Evolutionary conservation across 2,113 vertebrate genomes (phyloP).

Genomic region (Balaeniceps rex): DNA sequence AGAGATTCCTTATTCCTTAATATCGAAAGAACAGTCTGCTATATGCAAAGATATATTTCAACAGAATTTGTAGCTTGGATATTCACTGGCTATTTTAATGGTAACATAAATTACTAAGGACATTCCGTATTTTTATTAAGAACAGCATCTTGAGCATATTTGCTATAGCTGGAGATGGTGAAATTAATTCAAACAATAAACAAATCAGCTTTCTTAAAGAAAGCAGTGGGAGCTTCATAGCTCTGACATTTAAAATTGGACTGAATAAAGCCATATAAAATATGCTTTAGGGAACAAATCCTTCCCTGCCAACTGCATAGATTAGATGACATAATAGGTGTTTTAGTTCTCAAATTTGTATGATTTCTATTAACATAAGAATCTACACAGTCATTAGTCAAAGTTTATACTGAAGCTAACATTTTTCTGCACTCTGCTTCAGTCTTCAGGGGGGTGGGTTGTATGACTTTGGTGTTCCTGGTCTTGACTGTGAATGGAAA

Average conservation of each 20-base stretch:
- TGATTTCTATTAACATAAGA: not conserved
- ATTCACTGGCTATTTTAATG: not conserved
- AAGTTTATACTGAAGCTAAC: not conserved
- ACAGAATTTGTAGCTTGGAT: not conserved
- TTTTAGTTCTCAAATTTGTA: not conserved
- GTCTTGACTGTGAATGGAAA: not conserved
- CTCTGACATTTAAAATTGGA: not conserved
- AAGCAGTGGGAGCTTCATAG: not conserved
- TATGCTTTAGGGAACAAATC: not conserved
- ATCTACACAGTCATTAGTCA: not conserved
- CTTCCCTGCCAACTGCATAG: not conserved
- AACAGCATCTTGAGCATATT: not conserved
- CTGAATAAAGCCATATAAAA: not conserved
- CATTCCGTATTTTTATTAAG: slow-evolving; percentile 5
- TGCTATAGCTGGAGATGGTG: not conserved
- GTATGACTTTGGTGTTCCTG: not conserved
- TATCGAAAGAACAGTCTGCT: not conserved
- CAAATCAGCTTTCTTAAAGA: not conserved
- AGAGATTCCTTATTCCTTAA: not conserved
- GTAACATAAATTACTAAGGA: not conserved
- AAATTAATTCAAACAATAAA: slow-evolving; percentile 36
- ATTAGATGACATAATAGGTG: not conserved
- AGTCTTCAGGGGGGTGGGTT: not conserved
- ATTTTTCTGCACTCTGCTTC: not conserved
- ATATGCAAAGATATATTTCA: not conserved